Evolutionary conservation across 2,797 vertebrate genomes (phyloP).

Genomic region (Aulostomus chinensis): DNA sequence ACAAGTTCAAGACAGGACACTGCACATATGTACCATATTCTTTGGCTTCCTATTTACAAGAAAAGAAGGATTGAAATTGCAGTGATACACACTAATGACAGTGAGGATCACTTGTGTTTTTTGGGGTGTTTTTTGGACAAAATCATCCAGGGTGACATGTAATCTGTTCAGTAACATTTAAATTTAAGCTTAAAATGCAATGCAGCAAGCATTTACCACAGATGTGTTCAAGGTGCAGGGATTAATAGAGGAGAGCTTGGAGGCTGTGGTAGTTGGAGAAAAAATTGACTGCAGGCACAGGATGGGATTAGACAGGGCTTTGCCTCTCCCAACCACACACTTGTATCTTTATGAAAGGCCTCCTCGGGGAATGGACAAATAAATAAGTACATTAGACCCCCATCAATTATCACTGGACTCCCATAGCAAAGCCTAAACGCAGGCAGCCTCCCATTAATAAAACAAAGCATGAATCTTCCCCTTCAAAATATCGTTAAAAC

Average conservation of each 20-base stretch:
- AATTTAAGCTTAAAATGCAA: slow-evolving; percentile 9
- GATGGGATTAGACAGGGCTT: slow-evolving; percentile 14
- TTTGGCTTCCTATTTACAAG: no score
- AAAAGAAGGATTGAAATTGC: no score
- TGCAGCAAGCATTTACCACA: slow-evolving; percentile 32
- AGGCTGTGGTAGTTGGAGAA: slow-evolving; percentile 20
- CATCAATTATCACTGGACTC: slow-evolving; percentile 51
- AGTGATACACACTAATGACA: not conserved
- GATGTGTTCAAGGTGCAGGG: slow-evolving; percentile 21
- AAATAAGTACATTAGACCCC: slow-evolving; percentile 56
- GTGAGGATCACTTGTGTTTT: not conserved
- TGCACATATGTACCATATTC: no score
- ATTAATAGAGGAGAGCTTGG: slow-evolving; percentile 30
- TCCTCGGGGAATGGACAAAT: slow-evolving; percentile 36
- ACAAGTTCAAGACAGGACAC: no score
- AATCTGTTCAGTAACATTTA: slow-evolving; percentile 10
- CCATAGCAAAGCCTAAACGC: slow-evolving; percentile 26
- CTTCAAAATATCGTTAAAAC: slow-evolving; percentile 48
- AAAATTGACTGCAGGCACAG: slow-evolving; percentile 16
- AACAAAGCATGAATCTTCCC: slow-evolving; percentile 41
- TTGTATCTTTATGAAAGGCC: slow-evolving; percentile 11
- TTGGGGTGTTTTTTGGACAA: slow-evolving; percentile 2
- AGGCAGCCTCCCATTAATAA: slow-evolving; percentile 51
- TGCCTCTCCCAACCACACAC: slow-evolving; percentile 7
- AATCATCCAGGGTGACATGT: slow-evolving; percentile 6